These are phyloP conservation scores for Caenorhabditis elegans DNA, from an alignment of 1,140 invertebrate species.

Conservation along the genomic window DNA sequence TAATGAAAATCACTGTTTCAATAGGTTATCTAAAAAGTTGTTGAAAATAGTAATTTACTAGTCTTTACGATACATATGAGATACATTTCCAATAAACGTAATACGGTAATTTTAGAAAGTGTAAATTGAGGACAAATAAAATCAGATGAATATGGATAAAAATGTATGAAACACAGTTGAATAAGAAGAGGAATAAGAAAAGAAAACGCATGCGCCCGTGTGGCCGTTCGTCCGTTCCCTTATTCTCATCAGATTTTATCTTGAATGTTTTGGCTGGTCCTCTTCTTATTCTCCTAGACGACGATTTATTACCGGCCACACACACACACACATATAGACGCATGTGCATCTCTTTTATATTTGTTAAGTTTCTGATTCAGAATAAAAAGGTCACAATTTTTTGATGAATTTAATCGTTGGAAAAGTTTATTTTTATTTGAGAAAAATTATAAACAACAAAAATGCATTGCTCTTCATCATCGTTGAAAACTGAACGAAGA, in stretches of 20 bases:
- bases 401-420: neutral
- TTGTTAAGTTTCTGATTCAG: neutral
- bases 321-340: slow-evolving; percentile 10
- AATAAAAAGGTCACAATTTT: slow-evolving; percentile 16
- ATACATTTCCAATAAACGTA: no score
- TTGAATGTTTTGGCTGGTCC: slow-evolving; percentile 29
- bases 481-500: no score
- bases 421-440: neutral
- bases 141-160: neutral
- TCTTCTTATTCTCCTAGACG: neutral
- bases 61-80: no score
- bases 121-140: neutral
- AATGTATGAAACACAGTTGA: neutral
- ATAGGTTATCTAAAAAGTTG: no score
- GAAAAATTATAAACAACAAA: no score
- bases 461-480: no score
- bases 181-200: neutral
- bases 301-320: slow-evolving; percentile 31
- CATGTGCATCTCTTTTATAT: neutral
- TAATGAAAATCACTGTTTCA: no score
- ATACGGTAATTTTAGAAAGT: no score
- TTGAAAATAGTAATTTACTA: no score
- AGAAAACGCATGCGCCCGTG: slow-evolving; percentile 8
- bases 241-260: slow-evolving; percentile 13
- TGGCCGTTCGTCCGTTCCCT: neutral